Base-by-base conservation (phyloP, 1,140 invertebrate genomes). In the Dendroctonus ponderosae region DNA sequence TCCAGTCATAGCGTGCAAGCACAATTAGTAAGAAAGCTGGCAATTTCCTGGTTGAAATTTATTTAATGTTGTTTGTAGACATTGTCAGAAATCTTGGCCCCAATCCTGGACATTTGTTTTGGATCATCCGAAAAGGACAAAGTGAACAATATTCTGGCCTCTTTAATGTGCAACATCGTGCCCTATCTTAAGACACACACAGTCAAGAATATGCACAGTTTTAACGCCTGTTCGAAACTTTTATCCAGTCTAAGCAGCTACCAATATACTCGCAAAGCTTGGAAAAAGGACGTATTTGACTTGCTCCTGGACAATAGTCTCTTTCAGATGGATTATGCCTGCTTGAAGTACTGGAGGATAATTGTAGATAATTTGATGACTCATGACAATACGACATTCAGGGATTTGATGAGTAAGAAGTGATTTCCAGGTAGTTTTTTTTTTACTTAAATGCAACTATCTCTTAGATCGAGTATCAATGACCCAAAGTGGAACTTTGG, bases 331-430 rank as follows among this genome's bases (percentile, higher is more conserved):
- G 91, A 93, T 70, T 77, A 85, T n/a, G 80, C 86, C 3, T 91
- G 89, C 75, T 81, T 97, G 67, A 83, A 85, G 39, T 89, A 86
- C 76, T 97, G 94, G 93, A 84, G 86, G 70, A 86, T 86, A 9
- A 91, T 95, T 15, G 87, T 96, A 71, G 95, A 97, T 79, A 96
- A 96, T 83, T 80, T 97, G 42, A 96, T 97, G 90, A 95, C 92
- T 2, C 94, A 97, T 77, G 95, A 97, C 76, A 94, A 93, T 77
- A 92, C 89, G 3, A 94, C 93, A 5, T 97, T 97, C 78, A 86
- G 91, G 67, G 95, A 97, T 82, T 84, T 96, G 52, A 86, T 96
- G 82, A 87, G 92, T 92, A 83, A 79, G 74, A 80, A n/a, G 7
- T 58, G 15, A 43, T 7, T 46, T n/a, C 50, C 50, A 9, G 50